phyloP scores from a whole-genome alignment of 1,140 invertebrate genomes.

The Drosophila albomicans region DNA sequence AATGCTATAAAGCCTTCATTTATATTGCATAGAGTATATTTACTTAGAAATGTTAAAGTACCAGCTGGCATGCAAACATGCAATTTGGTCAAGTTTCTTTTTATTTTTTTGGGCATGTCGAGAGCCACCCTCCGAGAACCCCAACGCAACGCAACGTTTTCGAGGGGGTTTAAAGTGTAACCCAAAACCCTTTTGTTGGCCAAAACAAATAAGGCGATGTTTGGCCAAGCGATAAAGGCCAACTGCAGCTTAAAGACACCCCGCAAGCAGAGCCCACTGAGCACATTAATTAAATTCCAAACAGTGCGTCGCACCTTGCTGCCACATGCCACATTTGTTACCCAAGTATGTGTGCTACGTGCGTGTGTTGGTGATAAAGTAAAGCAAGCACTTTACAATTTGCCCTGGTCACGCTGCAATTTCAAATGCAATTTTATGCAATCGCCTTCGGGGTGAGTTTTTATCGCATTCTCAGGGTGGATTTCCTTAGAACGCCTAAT shows the following conservation, averaged over 20 bases:
- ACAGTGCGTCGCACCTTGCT: conserved; percentile 59
- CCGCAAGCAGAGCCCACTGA: background rate
- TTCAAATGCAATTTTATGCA: conserved; percentile 79
- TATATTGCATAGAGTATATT: conserved; percentile 37
- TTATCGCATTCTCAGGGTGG: conserved; percentile 17
- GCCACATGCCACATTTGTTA: conserved; percentile 22
- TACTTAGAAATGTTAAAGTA: conserved; percentile 37
- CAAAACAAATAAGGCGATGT: conserved; percentile 54
- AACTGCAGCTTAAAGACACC: conserved; percentile 49
- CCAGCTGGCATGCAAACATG: conserved; percentile 66
- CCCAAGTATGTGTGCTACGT: conserved; percentile 11
- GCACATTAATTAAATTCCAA: conserved; percentile 74
- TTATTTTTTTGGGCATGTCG: conserved; percentile 22
- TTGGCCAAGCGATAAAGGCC: conserved; percentile 56
- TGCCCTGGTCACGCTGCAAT: conserved; percentile 77
- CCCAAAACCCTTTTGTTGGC: conserved; percentile 57
- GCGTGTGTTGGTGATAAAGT: conserved; percentile 46
- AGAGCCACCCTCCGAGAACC: conserved; percentile 16
- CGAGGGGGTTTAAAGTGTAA: conserved; percentile 55
- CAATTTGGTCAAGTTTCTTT: conserved; percentile 54
- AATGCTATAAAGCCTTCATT: conserved; percentile 20
- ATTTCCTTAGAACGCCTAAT: conserved; percentile 31
- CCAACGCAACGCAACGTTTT: conserved; percentile 5
- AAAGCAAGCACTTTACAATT: conserved; percentile 61
- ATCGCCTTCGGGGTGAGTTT: conserved; percentile 44